Percentiles rank a stretch among this genome's conserved stretches.
These are phyloP conservation scores for Abramis brama DNA, from an alignment of 2,113 vertebrate species.

Conservation along the genomic window DNA sequence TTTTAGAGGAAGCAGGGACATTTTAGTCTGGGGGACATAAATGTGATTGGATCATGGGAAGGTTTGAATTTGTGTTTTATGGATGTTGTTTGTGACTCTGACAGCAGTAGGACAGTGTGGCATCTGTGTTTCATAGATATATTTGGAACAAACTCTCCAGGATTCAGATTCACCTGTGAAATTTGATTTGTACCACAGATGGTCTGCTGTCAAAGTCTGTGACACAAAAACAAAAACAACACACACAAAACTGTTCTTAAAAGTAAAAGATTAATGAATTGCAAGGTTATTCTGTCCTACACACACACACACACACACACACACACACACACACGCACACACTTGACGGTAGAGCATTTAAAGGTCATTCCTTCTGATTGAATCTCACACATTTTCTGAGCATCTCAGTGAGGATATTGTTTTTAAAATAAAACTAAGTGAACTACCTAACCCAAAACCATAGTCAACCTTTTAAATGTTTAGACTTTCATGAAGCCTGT, in stretches of 20 bases:
- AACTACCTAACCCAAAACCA: background rate
- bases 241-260: background rate
- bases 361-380: background rate
- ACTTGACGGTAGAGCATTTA: background rate
- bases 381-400: background rate
- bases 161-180: constrained; percentile 16
- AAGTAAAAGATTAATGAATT: background rate
- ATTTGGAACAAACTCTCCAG: background rate
- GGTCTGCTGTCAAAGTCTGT: background rate
- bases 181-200: background rate
- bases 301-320: background rate
- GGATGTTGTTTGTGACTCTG: background rate
- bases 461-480: background rate
- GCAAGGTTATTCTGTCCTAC: constrained; percentile 9
- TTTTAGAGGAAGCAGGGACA: too few species aligned
- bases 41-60: background rate
- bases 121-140: background rate
- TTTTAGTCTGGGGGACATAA: background rate
- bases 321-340: background rate
- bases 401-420: background rate
- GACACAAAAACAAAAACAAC: background rate
- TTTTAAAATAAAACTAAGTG: background rate
- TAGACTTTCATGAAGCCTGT: background rate
- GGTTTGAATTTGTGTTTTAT: background rate
- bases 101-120: background rate